Evolutionary conservation across 2,888 invertebrate genomes (phyloP).

Genomic region (Strigamia maritima): DNA sequence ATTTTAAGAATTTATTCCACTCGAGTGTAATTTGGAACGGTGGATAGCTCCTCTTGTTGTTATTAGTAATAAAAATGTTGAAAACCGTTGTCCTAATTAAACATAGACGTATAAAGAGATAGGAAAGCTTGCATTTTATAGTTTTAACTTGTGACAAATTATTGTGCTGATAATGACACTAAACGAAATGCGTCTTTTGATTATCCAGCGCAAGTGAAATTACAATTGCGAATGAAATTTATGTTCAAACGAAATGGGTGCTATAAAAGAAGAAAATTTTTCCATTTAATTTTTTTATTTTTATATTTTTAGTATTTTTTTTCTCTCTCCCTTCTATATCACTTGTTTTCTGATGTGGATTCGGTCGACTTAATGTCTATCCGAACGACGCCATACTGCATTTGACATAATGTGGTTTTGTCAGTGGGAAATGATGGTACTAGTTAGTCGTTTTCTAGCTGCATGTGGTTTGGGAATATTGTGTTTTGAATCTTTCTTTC

Average conservation of each 20-base stretch:
- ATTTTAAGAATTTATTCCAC: slow-evolving; percentile 27
- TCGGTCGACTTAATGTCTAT: not conserved
- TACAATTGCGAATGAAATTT: not conserved
- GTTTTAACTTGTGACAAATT: slow-evolving; percentile 27
- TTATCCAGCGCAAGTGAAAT: slow-evolving; percentile 17
- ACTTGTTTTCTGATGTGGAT: not conserved
- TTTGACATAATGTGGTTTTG: slow-evolving; percentile 17
- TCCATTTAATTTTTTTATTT: not conserved
- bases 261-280: not conserved
- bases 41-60: slow-evolving; percentile 12
- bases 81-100: slow-evolving; percentile 15
- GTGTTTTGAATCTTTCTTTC: slow-evolving; percentile 24
- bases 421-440: not conserved
- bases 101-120: slow-evolving; percentile 24
- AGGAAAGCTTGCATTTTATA: slow-evolving; percentile 8
- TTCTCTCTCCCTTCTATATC: not conserved
- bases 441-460: slow-evolving; percentile 24
- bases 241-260: not conserved
- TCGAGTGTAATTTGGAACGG: slow-evolving; percentile 6
- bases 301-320: not conserved
- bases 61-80: slow-evolving; percentile 21
- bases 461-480: slow-evolving; percentile 24
- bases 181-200: slow-evolving; percentile 17
- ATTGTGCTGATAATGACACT: slow-evolving; percentile 27
- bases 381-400: not conserved